Percentiles rank a stretch among this genome's conserved stretches.
These are phyloP conservation scores for Macropis europaea DNA, from an alignment of 2,888 invertebrate species.

Conservation along the genomic window DNA sequence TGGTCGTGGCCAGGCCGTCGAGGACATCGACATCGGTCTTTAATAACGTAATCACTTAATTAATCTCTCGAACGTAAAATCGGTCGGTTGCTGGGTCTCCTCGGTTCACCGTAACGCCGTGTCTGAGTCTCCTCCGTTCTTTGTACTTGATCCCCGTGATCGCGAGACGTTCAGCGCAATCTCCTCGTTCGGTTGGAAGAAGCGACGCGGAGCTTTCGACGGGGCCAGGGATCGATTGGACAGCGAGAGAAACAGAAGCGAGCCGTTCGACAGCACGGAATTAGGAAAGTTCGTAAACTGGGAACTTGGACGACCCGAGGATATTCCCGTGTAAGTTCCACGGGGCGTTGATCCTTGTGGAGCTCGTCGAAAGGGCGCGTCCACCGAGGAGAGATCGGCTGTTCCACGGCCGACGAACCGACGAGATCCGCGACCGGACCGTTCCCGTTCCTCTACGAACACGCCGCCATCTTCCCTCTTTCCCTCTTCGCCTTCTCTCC, in stretches of 20 bases:
- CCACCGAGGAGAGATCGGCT: constrained; percentile 20
- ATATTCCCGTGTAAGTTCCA: too few species aligned
- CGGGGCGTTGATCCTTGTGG: too few species aligned
- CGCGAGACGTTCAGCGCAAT: not conserved
- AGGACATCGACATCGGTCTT: constrained; percentile 62
- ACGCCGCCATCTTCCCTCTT: constrained; percentile 45
- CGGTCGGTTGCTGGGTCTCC: constrained; percentile 40
- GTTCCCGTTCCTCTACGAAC: constrained; percentile 64
- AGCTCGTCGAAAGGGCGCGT: constrained; percentile 29
- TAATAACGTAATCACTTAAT: constrained; percentile 70
- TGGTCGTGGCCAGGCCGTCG: constrained; percentile 42
- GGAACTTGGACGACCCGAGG: constrained; percentile 30
- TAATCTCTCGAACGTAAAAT: constrained; percentile 64
- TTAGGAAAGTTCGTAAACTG: constrained; percentile 39
- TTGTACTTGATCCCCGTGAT: constrained; percentile 14
- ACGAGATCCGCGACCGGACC: constrained; percentile 56
- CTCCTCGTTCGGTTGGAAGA: not conserved
- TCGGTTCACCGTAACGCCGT: not conserved
- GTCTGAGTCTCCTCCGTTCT: constrained; percentile 17
- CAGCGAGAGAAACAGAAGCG: constrained; percentile 30
- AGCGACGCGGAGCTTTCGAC: constrained; percentile 3
- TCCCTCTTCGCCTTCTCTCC: constrained; percentile 24
- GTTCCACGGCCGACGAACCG: constrained; percentile 18
- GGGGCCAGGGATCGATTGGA: constrained; percentile 13
- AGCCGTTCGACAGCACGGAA: constrained; percentile 22